A percentile compares a stretch with the other conserved stretches of the same genome.
Conservation (phyloP, 2,888 invertebrate species). For the Pterostichus niger region DNA sequence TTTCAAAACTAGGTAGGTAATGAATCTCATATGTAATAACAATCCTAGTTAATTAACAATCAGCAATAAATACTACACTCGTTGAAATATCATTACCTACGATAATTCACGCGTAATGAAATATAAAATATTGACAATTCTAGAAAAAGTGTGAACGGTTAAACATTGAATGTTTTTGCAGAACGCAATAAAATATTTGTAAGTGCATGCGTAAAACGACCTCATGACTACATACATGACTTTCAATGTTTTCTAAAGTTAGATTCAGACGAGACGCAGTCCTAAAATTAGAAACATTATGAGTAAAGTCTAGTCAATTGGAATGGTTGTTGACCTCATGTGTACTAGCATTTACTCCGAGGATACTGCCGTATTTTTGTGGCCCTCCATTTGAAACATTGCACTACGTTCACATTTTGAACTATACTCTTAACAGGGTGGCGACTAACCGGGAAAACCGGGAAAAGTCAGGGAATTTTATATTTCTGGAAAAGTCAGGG, state of each 20-base stretch:
- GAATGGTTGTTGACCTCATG: slow-evolving; percentile 62
- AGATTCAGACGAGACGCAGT: slow-evolving; percentile 54
- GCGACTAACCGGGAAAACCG: no score
- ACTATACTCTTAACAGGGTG: no score
- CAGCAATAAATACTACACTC: slow-evolving; percentile 25
- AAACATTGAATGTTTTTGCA: slow-evolving; percentile 6
- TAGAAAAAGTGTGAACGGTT: background rate
- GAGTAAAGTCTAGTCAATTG: slow-evolving; percentile 63
- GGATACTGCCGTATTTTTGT: slow-evolving; percentile 31
- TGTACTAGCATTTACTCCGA: slow-evolving; percentile 20
- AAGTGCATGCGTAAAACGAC: slow-evolving; percentile 50
- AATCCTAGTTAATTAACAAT: slow-evolving; percentile 20
- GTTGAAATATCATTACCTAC: background rate
- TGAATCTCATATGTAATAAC: background rate
- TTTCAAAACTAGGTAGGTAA: background rate
- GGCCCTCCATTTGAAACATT: slow-evolving; percentile 2
- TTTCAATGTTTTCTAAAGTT: slow-evolving; percentile 65
- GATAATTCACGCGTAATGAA: background rate
- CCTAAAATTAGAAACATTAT: slow-evolving; percentile 65
- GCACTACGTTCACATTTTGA: background rate
- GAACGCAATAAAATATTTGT: slow-evolving; percentile 44
- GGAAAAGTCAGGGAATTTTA: no score
- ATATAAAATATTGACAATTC: slow-evolving; percentile 18
- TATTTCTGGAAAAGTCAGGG: no score
- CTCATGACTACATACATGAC: slow-evolving; percentile 22